Base-by-base conservation (phyloP, 2,113 vertebrate species). In the Crotalus horridus region DNA sequence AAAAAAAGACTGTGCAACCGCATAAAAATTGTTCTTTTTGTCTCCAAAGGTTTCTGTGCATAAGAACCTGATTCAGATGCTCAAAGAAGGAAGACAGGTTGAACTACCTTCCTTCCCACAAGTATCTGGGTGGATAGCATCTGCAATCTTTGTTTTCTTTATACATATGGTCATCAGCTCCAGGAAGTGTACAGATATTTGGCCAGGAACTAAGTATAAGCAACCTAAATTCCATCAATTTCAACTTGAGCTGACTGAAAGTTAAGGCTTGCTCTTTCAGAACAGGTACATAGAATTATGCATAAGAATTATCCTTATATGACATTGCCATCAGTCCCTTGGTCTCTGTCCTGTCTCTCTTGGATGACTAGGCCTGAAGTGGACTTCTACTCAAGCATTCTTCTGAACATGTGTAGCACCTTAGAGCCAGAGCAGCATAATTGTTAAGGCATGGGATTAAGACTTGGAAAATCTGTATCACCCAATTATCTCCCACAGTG, bases 101-200 rank as follows among this genome's bases (percentile, higher is more conserved):
- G 94, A 91, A 94, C 94, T 97, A 95, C 95, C 93, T 95, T 95
- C 94, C 96, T 95, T 89, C 90, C 95, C 95, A 96, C 96, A 96
- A 94, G 95, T 96, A 95, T 97, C 94, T 97, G 94, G 92, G 95
- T 96, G 95, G 93, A 92, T 91, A 85, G 55, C 43, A 95, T 96
- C 93, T 93, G 81, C 90, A 85, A 43, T 91, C 93, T 89, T 95
- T 96, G 94, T 94, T 96, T 95, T 93, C 93, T 93, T 95, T 93
- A 55, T 43, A 64, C n/a, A 61, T 93, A 87, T 39, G 69, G 39
- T 81, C 93, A 64, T 92, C 93, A 96, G 54, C 92, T 95, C 85
- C 94, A 94, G 94, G 94, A 97, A 96, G 39, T 74, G 89, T 43
- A 39, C 23, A 94, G 17, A 33, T 81, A 39, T 81, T 81, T 81